phyloP scores from a whole-genome alignment of 2,888 invertebrate species.

The Cylloceria caligata region DNA sequence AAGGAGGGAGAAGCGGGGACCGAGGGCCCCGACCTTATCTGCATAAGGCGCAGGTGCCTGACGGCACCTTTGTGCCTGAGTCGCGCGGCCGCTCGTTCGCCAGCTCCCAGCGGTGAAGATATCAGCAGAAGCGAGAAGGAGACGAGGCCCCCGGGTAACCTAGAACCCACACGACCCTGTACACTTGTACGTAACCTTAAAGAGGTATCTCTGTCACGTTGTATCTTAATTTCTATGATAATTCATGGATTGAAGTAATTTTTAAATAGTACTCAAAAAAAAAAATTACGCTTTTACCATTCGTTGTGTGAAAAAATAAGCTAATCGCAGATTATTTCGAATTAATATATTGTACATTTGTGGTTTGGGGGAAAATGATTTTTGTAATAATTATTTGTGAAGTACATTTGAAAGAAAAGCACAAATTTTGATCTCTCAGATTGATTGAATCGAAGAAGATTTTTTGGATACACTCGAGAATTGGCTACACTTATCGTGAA shows the following conservation, averaged over 20 bases:
- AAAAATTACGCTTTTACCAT: too few relatives aligned
- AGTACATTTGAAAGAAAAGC: neutral
- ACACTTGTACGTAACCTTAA: slow-evolving; percentile 12
- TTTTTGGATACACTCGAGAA: slow-evolving; percentile 29
- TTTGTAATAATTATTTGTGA: neutral
- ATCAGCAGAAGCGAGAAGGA: slow-evolving; percentile 66
- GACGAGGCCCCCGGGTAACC: slow-evolving; percentile 47
- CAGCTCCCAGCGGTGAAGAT: slow-evolving; percentile 66
- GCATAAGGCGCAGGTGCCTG: slow-evolving; percentile 83
- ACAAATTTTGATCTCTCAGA: neutral
- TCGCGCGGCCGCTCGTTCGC: slow-evolving; percentile 24
- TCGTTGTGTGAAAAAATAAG: too few relatives aligned
- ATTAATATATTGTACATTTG: neutral
- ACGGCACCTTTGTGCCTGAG: slow-evolving; percentile 78
- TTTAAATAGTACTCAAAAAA: too few relatives aligned
- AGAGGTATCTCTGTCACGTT: neutral
- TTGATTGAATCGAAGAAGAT: slow-evolving; percentile 36
- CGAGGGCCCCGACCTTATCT: slow-evolving; percentile 80
- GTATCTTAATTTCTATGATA: neutral
- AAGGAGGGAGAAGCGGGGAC: slow-evolving; percentile 62
- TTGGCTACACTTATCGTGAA: slow-evolving; percentile 36
- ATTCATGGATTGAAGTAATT: slow-evolving; percentile 1
- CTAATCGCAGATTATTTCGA: too few relatives aligned
- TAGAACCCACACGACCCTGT: slow-evolving; percentile 47
- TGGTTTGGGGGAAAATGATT: too few relatives aligned